Evolutionary conservation across 92 coral and sea anemone genomes (phyloP).

Genomic region (Actinostola sp.): DNA sequence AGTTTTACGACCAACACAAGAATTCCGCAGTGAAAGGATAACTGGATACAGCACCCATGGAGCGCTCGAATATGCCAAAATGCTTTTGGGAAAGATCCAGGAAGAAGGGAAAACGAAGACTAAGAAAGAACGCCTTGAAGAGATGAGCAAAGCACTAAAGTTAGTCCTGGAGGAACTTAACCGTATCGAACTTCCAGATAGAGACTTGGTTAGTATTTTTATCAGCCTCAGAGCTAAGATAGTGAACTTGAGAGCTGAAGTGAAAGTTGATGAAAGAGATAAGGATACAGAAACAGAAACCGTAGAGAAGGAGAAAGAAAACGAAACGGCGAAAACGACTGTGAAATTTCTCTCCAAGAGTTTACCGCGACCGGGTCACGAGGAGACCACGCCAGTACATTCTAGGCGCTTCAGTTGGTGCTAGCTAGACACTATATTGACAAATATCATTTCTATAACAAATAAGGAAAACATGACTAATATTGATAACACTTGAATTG

Average conservation of each 20-base stretch:
- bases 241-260: constrained; percentile 68
- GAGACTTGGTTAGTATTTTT: constrained; percentile 78
- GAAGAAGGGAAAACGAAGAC: constrained; percentile 73
- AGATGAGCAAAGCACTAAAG: constrained; percentile 83
- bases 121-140: constrained; percentile 79
- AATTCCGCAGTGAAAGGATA: constrained; percentile 16
- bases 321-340: background rate
- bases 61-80: constrained; percentile 80
- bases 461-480: background rate
- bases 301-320: background rate
- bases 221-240: constrained; percentile 85
- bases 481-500: background rate
- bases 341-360: background rate
- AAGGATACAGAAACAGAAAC: constrained; percentile 27
- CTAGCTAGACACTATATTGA: background rate
- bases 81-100: constrained; percentile 67
- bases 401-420: constrained; percentile 7
- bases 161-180: constrained; percentile 83
- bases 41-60: constrained; percentile 90
- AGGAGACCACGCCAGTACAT: background rate
- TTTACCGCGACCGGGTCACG: background rate
- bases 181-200: constrained; percentile 81
- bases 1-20: constrained; percentile 15
- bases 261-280: constrained; percentile 75
- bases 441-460: background rate